These are phyloP conservation scores for Emesis russula DNA, from an alignment of 2,888 invertebrate species.

Conservation along the genomic window DNA sequence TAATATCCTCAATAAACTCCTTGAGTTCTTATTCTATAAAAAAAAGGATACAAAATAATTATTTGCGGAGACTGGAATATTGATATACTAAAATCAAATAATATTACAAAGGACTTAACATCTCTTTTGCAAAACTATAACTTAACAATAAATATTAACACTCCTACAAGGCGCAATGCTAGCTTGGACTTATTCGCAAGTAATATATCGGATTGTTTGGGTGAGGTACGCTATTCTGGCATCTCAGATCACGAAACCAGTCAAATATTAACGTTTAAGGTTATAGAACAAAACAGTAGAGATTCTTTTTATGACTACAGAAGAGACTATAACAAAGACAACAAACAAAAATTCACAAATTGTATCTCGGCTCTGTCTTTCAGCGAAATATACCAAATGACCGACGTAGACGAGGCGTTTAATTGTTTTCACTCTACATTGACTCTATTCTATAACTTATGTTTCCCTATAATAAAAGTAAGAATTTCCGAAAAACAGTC, in stretches of 20 bases:
- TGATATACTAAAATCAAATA: constrained; percentile 29
- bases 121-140: constrained; percentile 28
- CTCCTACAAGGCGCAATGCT: constrained; percentile 21
- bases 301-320: background rate
- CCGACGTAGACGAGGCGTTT: background rate
- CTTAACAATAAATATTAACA: constrained; percentile 26
- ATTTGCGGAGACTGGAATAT: constrained; percentile 34
- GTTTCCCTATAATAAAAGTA: background rate
- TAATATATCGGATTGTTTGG: background rate
- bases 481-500: background rate
- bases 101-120: background rate
- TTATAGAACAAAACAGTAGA: background rate
- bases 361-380: constrained; percentile 24
- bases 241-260: constrained; percentile 15
- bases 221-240: background rate
- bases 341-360: constrained; percentile 21
- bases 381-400: background rate
- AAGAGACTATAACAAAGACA: constrained; percentile 28
- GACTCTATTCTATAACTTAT: background rate
- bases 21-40: background rate
- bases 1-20: background rate
- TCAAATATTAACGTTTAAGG: constrained; percentile 3
- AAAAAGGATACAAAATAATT: constrained; percentile 18
- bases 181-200: constrained; percentile 22
- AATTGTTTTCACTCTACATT: background rate